These are phyloP conservation scores for Butorides virescens DNA, from an alignment of 2,113 vertebrate species.

Conservation along the genomic window DNA sequence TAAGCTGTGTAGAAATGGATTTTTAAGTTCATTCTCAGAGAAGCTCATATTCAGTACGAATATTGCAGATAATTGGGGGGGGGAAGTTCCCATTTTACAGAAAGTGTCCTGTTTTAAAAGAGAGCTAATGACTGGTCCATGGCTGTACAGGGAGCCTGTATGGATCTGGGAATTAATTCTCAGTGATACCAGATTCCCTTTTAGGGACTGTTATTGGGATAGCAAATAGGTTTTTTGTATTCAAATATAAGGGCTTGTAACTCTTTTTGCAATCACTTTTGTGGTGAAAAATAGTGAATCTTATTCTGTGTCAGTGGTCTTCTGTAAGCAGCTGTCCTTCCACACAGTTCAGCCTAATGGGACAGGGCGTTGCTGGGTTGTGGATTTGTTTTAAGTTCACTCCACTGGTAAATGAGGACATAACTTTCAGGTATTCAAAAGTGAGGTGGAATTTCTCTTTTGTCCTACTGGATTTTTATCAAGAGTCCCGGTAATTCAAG, in stretches of 20 bases:
- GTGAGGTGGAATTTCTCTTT: conserved; percentile 63
- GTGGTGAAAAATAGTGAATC: background rate
- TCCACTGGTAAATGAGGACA: background rate
- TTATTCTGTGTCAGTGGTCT: background rate
- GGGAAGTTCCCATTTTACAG: background rate
- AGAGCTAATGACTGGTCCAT: background rate
- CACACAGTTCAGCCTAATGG: background rate
- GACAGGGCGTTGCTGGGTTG: background rate
- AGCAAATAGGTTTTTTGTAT: background rate
- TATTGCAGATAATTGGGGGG: background rate
- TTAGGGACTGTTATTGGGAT: background rate
- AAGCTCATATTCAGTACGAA: background rate
- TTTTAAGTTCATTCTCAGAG: background rate
- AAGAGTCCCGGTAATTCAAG: conserved; percentile 50
- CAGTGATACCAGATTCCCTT: background rate
- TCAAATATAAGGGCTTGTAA: background rate
- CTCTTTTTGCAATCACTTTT: background rate
- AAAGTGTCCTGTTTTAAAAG: background rate
- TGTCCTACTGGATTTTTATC: conserved; percentile 61
- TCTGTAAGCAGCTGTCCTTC: background rate
- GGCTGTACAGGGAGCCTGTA: background rate
- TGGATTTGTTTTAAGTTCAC: background rate
- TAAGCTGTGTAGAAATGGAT: background rate
- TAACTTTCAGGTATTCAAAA: background rate
- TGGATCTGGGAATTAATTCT: background rate